phyloP scores from a whole-genome alignment of 2,113 vertebrate species.

The Megaptera novaeangliae region DNA sequence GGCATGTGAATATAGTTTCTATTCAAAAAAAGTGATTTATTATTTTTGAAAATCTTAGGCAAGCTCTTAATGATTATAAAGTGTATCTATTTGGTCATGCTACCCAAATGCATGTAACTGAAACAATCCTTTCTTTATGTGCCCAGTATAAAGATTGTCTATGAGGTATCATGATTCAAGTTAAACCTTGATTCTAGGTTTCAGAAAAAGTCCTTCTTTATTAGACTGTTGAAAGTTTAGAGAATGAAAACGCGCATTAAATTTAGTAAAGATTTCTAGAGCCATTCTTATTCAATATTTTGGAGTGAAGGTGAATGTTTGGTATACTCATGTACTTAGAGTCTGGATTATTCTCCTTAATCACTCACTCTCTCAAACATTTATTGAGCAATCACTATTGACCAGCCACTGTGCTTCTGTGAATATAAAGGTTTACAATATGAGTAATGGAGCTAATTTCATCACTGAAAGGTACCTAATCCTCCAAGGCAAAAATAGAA shows the following conservation, averaged over 20 bases:
- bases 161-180: neutral
- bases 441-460: neutral
- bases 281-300: neutral
- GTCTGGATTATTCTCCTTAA: neutral
- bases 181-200: neutral
- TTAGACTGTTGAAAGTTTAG: neutral
- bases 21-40: neutral
- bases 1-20: neutral
- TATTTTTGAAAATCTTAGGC: neutral
- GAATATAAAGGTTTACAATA: neutral
- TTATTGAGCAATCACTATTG: neutral
- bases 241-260: neutral
- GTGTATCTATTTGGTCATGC: neutral
- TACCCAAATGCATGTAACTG: neutral
- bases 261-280: neutral
- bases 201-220: neutral
- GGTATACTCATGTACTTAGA: neutral
- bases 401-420: neutral
- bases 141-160: neutral
- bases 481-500: neutral
- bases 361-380: neutral
- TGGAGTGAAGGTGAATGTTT: neutral
- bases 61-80: neutral
- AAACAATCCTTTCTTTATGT: neutral
- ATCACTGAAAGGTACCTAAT: neutral